Base-by-base conservation (phyloP, 2,113 vertebrate genomes). In the Neomonachus schauinslandi region DNA sequence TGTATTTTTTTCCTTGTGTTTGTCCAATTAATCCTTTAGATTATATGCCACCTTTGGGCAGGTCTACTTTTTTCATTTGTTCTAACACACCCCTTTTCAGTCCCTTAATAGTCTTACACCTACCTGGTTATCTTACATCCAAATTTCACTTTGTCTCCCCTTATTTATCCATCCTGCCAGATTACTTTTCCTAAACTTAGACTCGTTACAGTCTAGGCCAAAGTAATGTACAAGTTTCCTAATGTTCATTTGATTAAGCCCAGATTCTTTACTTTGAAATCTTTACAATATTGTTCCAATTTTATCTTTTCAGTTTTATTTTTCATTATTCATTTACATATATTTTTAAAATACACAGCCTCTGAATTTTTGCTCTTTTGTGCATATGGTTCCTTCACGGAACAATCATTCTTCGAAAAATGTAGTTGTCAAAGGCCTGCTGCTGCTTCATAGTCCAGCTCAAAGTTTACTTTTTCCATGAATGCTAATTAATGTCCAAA, bases 231-330 rank as follows among this genome's bases (percentile, higher is more conserved):
- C 51, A 83, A 3, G 0, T 69, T 83, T 12, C 49, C 33, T 31
- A 5, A 26, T 92, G 16, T 88, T 11, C 74, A 74, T 91, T 63
- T 65, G 55, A 74, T 76, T 88, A 79, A 79, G n/a, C 26, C 22
- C 46, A 92, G 61, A 84, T 89, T 89, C 31, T 49, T 63, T 31
- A 14, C 55, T 84, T 71, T 89, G 39, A 89, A 46, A 16, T 63
- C 39, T 77, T 74, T 59, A 95, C 10, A 83, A 18, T 81, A 83
- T 67, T 72, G 19, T 82, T 96, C 19, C 31, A 74, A 15, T 84
- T 93, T 69, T 59, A 83, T 51, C 61, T 53, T 90, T 90, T 85
- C 15, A 42, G 26, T 90, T 94, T 90, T 53, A 42, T 71, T 84
- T 93, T 85, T 53, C 4, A 7, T 94, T 49, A 7, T 65, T 80